Evolutionary conservation across 2,113 vertebrate genomes (phyloP).

Genomic region (Rhea americana): DNA sequence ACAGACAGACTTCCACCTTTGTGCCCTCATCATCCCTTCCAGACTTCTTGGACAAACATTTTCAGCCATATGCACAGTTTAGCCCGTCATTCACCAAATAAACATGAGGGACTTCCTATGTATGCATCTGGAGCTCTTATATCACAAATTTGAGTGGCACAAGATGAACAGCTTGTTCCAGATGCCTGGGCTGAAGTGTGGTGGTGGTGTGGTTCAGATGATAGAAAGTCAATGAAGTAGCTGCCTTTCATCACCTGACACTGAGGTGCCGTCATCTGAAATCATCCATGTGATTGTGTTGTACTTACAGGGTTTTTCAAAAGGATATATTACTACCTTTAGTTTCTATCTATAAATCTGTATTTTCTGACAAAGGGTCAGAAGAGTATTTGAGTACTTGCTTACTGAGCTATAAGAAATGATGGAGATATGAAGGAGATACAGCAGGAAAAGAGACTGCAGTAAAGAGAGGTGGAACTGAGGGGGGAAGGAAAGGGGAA

Average conservation of each 20-base stretch:
- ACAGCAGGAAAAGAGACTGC: too few relatives aligned
- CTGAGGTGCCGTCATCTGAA: background rate
- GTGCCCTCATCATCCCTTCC: background rate
- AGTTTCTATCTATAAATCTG: too few relatives aligned
- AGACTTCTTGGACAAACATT: accelerated
- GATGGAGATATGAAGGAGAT: too few relatives aligned
- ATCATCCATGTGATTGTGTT: background rate
- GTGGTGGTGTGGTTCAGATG: background rate
- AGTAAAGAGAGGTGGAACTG: background rate
- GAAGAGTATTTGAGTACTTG: too few relatives aligned
- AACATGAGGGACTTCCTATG: too few relatives aligned
- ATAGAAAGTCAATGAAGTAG: background rate
- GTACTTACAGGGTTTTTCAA: background rate
- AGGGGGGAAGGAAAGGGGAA: background rate
- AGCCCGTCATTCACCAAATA: background rate
- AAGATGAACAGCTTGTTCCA: background rate
- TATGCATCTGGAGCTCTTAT: background rate
- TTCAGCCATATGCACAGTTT: background rate
- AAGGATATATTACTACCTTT: background rate
- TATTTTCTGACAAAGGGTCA: too few relatives aligned
- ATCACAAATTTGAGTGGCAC: accelerated
- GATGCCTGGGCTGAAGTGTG: background rate
- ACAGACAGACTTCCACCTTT: accelerated
- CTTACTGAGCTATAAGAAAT: too few relatives aligned
- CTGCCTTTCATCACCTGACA: background rate